Percentiles rank a stretch among this genome's conserved stretches.
These are phyloP conservation scores for Danio kyathit DNA, from an alignment of 2,797 vertebrate species.

Conservation along the genomic window DNA sequence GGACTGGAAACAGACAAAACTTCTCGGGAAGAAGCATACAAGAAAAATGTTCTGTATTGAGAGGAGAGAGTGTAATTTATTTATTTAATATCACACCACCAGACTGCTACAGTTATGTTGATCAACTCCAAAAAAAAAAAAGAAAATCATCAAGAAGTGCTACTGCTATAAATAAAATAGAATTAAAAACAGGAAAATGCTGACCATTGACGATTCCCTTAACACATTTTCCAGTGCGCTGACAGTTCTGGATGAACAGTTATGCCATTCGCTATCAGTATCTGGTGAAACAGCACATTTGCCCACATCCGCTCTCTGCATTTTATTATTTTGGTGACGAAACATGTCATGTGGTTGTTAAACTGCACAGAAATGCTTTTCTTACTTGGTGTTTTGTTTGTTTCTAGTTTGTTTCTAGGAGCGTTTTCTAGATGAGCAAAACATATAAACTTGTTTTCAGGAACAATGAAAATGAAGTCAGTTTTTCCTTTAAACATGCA, in stretches of 20 bases:
- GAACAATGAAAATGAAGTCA: too few relatives aligned
- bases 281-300: constrained; percentile 2
- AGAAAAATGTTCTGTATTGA: too few relatives aligned
- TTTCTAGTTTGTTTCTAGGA: too few relatives aligned
- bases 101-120: neutral
- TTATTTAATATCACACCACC: neutral
- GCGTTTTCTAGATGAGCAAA: too few relatives aligned
- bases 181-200: constrained; percentile 38
- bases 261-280: neutral
- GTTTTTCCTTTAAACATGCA: too few relatives aligned
- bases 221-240: constrained; percentile 11
- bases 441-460: too few relatives aligned
- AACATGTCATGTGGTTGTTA: neutral
- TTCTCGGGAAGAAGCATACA: too few relatives aligned
- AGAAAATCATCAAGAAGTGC: constrained; percentile 52
- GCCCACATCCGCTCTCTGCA: constrained; percentile 3
- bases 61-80: neutral
- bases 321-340: neutral
- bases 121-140: neutral
- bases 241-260: neutral
- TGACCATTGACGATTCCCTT: constrained; percentile 42
- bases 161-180: neutral
- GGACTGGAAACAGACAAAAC: too few relatives aligned
- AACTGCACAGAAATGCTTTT: too few relatives aligned
- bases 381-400: too few relatives aligned